Evolutionary conservation across 2,113 vertebrate species (phyloP).

Genomic region (Amia ocellicauda): DNA sequence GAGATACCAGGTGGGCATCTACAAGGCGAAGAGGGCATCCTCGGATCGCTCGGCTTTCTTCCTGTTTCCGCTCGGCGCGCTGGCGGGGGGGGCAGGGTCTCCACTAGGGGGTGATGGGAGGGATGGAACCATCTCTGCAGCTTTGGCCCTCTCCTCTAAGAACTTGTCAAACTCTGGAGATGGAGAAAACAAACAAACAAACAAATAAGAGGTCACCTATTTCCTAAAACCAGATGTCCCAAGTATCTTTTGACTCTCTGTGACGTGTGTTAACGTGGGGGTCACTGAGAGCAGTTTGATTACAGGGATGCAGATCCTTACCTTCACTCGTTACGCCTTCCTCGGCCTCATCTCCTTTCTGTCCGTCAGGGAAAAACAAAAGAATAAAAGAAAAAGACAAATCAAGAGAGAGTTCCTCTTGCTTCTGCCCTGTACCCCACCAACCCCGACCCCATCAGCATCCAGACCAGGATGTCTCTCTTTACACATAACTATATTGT

Average conservation of each 20-base stretch:
- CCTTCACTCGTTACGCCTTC: slow-evolving; percentile 98
- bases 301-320: slow-evolving; percentile 48
- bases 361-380: slow-evolving; percentile 46
- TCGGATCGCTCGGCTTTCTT: slow-evolving; percentile 82
- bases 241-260: neutral
- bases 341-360: slow-evolving; percentile 90
- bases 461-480: neutral
- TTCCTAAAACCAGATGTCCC: no score
- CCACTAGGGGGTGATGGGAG: slow-evolving; percentile 78
- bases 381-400: slow-evolving; percentile 3
- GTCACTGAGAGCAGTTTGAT: no score
- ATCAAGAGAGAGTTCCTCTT: no score
- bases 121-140: slow-evolving; percentile 81
- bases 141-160: slow-evolving; percentile 95
- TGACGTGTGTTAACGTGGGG: no score
- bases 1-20: slow-evolving; percentile 44
- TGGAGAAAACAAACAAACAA: neutral
- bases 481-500: neutral
- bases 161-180: slow-evolving; percentile 94
- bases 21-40: slow-evolving; percentile 86
- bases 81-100: slow-evolving; percentile 60
- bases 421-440: no score
- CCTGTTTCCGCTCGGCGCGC: slow-evolving; percentile 50
- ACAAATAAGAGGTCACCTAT: neutral
- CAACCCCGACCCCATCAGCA: no score